Base-by-base conservation (phyloP, 2,888 invertebrate species). In the Microctonus brassicae region DNA sequence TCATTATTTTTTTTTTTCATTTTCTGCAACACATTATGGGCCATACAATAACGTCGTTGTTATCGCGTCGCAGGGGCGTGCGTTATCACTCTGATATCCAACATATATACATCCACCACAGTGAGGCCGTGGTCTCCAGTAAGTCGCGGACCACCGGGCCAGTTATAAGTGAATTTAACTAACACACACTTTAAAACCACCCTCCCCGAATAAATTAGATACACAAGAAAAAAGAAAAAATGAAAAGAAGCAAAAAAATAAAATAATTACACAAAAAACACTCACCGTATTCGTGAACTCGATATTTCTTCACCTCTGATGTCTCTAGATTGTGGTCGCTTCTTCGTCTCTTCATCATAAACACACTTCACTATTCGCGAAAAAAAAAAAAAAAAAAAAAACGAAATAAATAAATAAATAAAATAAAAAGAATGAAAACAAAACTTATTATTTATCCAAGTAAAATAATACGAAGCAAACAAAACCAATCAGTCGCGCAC, bases 31-130 rank as follows among this genome's bases (percentile, higher is more conserved):
- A 55, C 55, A 26, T 55, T 55, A 55, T 47, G 55, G 55, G 24
- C 24, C 55, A 55, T 55, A 55, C 55, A 55, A 70, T 63, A 73
- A 42, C 60, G 53, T 60, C 53, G 55, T 69, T 74, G 78, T 83
- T 84, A 83, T 84, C 84, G 81, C 77, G 58, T 75, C 68, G 73
- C 67, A 74, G 79, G 79, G 80, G 81, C 77, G 77, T 76, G 77
- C 77, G 81, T 84, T 84, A 84, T 84, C 84, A 83, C 79, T 82
- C 80, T 79, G 82, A 84, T 84, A 84, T 83, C 81, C 82, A 79
- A 81, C 81, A 77, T 82, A 82, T 83, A 84, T 84, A 82, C 82
- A 83, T 81, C 77, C 80, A 78, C 79, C 76, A 78, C 80, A 73
- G 77, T 67, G 79, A 80, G 79, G 73, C 79, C 78, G 77, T 73